phyloP scores from a whole-genome alignment of 1,140 invertebrate species.

The Lepidostoma basale region DNA sequence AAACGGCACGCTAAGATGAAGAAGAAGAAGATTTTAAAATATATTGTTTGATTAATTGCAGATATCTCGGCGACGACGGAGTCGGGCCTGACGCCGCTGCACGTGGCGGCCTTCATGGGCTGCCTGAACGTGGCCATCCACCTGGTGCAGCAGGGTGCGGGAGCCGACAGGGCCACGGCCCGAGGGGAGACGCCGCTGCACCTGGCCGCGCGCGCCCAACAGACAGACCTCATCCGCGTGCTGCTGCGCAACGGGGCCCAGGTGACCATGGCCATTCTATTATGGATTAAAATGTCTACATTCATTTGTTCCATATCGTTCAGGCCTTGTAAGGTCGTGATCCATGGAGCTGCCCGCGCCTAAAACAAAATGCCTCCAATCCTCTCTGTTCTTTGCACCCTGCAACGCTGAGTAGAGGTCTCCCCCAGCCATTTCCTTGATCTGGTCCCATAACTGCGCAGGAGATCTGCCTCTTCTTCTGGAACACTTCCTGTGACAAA shows the following conservation, averaged over 20 bases:
- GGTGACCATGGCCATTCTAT: constrained; percentile 48
- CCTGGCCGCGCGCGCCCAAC: constrained; percentile 94
- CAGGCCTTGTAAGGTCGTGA: no score
- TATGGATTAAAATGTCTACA: background rate
- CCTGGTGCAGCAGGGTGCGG: constrained; percentile 92
- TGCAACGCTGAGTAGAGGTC: no score
- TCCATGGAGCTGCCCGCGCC: no score
- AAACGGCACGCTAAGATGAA: no score
- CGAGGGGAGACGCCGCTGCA: constrained; percentile 97
- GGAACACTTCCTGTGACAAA: background rate
- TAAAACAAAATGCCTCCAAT: no score
- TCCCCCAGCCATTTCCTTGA: no score
- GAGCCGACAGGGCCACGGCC: constrained; percentile 92
- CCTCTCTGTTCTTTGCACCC: no score
- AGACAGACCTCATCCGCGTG: constrained; percentile 95
- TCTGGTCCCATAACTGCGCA: no score
- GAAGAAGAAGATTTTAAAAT: no score
- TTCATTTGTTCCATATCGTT: no score
- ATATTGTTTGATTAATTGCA: constrained; percentile 45
- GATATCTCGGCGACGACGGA: constrained; percentile 71
- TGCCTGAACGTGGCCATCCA: constrained; percentile 99
- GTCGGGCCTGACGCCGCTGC: constrained; percentile 91
- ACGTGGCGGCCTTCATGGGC: constrained; percentile 99
- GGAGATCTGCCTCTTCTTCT: no score
- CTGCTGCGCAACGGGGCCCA: constrained; percentile 90